Conservation (phyloP, 2,113 vertebrate species). For the Tragelaphus strepsiceros region DNA sequence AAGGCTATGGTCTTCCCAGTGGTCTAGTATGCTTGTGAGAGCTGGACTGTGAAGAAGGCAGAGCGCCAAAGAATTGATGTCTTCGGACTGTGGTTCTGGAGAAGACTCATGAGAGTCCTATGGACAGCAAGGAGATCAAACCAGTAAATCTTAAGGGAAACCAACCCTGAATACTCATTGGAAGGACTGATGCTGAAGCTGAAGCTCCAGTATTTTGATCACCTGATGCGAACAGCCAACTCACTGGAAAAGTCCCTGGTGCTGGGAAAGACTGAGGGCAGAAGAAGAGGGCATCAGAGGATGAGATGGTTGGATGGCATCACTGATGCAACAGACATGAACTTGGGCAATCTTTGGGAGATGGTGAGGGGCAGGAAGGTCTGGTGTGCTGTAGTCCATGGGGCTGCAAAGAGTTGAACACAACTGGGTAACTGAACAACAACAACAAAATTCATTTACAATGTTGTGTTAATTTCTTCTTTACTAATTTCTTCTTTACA, state of each 20-base stretch:
- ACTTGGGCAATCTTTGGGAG: not conserved
- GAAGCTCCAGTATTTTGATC: not conserved
- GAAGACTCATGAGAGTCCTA: not conserved
- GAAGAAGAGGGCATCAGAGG: not conserved
- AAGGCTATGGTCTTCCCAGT: not conserved
- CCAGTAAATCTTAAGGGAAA: not conserved
- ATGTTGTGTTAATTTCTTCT: not conserved
- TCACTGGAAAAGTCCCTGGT: not conserved
- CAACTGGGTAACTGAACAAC: not conserved
- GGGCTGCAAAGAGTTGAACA: not conserved
- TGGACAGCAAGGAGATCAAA: not conserved
- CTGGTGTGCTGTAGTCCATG: not conserved
- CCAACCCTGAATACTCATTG: not conserved
- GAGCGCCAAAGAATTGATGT: not conserved
- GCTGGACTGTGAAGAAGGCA: not conserved
- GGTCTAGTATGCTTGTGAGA: not conserved
- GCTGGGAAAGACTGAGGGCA: not conserved
- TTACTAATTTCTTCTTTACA: not conserved
- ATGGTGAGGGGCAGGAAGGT: not conserved
- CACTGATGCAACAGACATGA: fast-evolving
- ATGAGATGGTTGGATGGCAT: not conserved
- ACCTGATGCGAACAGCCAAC: not conserved
- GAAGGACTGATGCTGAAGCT: not conserved
- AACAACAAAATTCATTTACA: not conserved
- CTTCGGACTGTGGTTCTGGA: not conserved